Base-by-base conservation (phyloP, 2,113 vertebrate species). In the Sisor rabdophorus region DNA sequence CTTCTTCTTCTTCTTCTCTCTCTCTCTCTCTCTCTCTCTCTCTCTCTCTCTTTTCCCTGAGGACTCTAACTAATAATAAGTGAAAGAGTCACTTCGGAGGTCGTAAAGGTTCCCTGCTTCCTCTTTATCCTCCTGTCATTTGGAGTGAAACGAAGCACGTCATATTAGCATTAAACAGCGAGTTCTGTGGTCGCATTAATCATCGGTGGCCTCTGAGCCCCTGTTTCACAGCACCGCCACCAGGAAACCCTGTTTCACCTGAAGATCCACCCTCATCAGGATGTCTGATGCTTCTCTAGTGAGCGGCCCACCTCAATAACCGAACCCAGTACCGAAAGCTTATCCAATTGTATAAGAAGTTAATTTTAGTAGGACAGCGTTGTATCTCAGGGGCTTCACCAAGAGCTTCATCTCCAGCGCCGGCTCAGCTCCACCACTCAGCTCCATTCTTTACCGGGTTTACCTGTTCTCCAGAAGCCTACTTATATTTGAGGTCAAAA, bases 1-100 rank as follows among this genome's bases (percentile, higher is more conserved):
- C 87, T 81, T 80, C 80, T 85, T 48, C 71, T 58, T 36, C 48
- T 59, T 22, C 44, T 32, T 63, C 48, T 63, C 59, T 47, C 50
- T 65, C 11, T n/a, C 68, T 79, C 81, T n/a, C n/a, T 19, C 53
- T 58, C 24, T 50, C 53, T 44, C 44, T 44, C 40, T 44, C 40
- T 44, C 20, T 59, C 56, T 69, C 44, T 67, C 20, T 47, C 36
- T 24, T 40, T 79, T 81, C 81, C 81, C 80, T 67, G 81, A 84
- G 80, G 81, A 9, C 22, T 69, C 75, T 70, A 72, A 85, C 81
- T 89, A 86, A 88, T 88, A 88, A 88, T 83, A 60, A 65, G 81
- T 80, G 76, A 79, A 87, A 82, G 84, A 86, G 86, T 85, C 71
- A 60, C 78, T 80, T 55, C 58, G 73, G 58, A 85, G 84, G 87